Percentiles rank a stretch among this genome's conserved stretches.
These are phyloP conservation scores for Halcyon malimbica DNA, from an alignment of 2,113 vertebrate species.

Conservation along the genomic window DNA sequence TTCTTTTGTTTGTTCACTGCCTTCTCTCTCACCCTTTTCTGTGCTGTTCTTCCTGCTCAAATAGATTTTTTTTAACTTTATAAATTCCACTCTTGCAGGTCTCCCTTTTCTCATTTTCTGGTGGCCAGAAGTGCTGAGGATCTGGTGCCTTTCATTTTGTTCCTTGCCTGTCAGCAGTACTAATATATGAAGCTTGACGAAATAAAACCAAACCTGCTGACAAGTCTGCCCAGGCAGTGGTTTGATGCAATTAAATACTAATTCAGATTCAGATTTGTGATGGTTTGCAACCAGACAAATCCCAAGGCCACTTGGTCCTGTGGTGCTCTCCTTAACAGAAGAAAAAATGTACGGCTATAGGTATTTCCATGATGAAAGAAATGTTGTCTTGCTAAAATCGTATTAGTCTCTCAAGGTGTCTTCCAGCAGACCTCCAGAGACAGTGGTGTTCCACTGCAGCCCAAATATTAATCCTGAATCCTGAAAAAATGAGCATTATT, in stretches of 20 bases:
- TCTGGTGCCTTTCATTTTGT: background rate
- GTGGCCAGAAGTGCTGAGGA: background rate
- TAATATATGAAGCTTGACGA: background rate
- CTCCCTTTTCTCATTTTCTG: background rate
- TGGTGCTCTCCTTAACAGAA: background rate
- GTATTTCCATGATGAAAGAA: background rate
- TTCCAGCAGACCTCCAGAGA: background rate
- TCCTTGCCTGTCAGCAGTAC: background rate
- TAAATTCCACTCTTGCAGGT: background rate
- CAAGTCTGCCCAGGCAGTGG: background rate
- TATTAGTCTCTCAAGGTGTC: background rate
- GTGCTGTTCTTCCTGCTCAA: background rate
- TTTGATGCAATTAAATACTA: background rate
- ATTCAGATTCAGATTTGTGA: conserved; percentile 8
- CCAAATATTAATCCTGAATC: background rate
- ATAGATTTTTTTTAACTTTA: background rate
- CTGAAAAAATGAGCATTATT: background rate
- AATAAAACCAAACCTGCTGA: background rate
- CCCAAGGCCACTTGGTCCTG: background rate
- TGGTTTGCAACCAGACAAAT: background rate
- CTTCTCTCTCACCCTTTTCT: background rate
- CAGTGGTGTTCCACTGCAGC: background rate
- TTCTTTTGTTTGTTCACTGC: background rate
- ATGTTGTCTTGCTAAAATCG: background rate
- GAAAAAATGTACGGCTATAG: background rate